Conservation (phyloP, 1,140 invertebrate genomes). For the Drosophila melanica region DNA sequence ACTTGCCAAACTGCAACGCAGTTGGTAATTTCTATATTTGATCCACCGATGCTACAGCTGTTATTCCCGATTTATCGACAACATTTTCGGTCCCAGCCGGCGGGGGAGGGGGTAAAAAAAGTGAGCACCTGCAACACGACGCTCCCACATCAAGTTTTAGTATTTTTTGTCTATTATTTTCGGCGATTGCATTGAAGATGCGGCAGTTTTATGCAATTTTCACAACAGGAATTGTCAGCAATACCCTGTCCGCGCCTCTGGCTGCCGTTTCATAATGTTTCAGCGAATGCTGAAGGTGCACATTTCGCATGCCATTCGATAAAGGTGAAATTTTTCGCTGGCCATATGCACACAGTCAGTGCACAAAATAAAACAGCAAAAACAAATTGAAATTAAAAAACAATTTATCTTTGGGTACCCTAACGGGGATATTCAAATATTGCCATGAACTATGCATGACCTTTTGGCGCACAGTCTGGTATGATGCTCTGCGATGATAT, state of each 20-base stretch:
- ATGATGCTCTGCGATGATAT: not conserved
- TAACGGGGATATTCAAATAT: not conserved
- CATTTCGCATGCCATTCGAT: constrained; percentile 48
- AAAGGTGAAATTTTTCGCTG: constrained; percentile 68
- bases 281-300: constrained; percentile 30
- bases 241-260: constrained; percentile 32
- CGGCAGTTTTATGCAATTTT: constrained; percentile 73
- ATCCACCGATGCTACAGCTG: constrained; percentile 25
- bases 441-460: not conserved
- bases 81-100: constrained; percentile 54
- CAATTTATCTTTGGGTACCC: constrained; percentile 34
- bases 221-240: constrained; percentile 60
- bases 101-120: constrained; percentile 36
- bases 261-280: constrained; percentile 74
- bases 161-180: constrained; percentile 25
- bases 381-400: constrained; percentile 50
- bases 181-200: constrained; percentile 63
- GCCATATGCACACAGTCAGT: constrained; percentile 38
- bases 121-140: constrained; percentile 38
- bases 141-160: constrained; percentile 58
- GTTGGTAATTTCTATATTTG: not conserved
- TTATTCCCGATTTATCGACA: not conserved
- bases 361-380: constrained; percentile 26
- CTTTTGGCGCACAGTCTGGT: not conserved
- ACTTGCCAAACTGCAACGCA: constrained; percentile 22